A percentile compares a stretch with the other conserved stretches of the same genome.
Evolutionary conservation across 2,113 vertebrate genomes (phyloP).

Genomic region (Pongo pygmaeus): DNA sequence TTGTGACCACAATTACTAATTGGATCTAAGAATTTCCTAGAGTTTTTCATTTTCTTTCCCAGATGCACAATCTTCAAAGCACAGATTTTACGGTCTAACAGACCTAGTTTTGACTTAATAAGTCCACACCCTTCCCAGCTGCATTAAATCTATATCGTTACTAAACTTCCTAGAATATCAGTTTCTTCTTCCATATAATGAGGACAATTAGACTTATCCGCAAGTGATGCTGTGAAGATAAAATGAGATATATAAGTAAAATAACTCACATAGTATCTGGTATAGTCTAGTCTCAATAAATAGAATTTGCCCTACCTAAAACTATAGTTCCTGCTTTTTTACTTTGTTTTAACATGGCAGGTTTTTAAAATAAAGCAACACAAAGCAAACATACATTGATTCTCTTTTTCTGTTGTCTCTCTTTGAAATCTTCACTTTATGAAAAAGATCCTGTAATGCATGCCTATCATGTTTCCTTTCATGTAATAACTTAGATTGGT

Average conservation of each 20-base stretch:
- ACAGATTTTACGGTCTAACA: neutral
- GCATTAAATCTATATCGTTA: neutral
- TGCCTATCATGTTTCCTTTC: conserved; percentile 8
- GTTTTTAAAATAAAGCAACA: conserved; percentile 6
- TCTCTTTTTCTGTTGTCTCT: conserved; percentile 27
- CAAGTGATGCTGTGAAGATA: neutral
- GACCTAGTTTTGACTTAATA: neutral
- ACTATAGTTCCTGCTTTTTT: neutral
- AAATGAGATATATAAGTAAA: neutral
- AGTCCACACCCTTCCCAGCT: neutral
- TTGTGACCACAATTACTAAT: neutral
- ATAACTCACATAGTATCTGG: neutral
- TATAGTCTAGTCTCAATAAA: neutral
- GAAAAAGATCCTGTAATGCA: neutral
- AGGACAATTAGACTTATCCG: neutral
- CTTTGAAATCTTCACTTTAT: conserved; percentile 36
- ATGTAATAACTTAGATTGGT: conserved; percentile 34
- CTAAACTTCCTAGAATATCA: neutral
- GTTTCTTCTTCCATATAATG: neutral
- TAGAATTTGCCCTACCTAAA: neutral
- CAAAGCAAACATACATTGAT: neutral
- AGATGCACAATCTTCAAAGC: neutral
- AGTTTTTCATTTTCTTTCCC: neutral
- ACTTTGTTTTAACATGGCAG: conserved; percentile 16
- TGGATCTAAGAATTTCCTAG: neutral